Conservation (phyloP, 2,888 invertebrate species). For the Sminthurides aquaticus region DNA sequence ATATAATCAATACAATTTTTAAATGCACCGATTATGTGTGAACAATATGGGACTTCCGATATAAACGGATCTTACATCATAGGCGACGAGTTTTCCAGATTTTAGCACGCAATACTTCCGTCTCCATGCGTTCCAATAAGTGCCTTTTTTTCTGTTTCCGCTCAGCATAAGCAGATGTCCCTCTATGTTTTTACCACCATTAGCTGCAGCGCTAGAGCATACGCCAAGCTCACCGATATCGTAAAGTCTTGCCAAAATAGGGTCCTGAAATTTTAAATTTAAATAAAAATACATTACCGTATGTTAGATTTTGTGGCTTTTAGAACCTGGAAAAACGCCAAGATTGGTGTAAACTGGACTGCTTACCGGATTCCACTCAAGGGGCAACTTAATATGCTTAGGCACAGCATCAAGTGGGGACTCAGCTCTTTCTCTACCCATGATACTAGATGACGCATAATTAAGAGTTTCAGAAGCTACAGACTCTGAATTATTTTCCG, state of each 20-base stretch:
- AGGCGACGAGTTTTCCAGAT: slow-evolving; percentile 38
- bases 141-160: slow-evolving; percentile 50
- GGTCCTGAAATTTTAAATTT: slow-evolving; percentile 24
- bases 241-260: slow-evolving; percentile 35
- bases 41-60: no score
- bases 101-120: slow-evolving; percentile 49
- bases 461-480: slow-evolving; percentile 12
- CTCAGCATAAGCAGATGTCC: slow-evolving; percentile 42
- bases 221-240: slow-evolving; percentile 31
- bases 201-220: slow-evolving; percentile 17
- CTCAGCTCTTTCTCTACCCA: slow-evolving; percentile 13
- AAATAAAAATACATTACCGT: not conserved
- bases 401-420: slow-evolving; percentile 29
- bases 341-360: no score
- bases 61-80: slow-evolving; percentile 29
- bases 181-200: slow-evolving; percentile 25
- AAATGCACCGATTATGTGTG: no score
- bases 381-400: slow-evolving; percentile 41
- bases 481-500: slow-evolving; percentile 8
- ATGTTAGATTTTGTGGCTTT: not conserved
- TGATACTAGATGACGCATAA: slow-evolving; percentile 2
- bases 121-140: slow-evolving; percentile 55
- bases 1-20: not conserved
- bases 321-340: no score
- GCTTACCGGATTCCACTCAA: slow-evolving; percentile 42